Percentiles rank a stretch among this genome's conserved stretches.
phyloP scores from a whole-genome alignment of 2,797 vertebrate genomes.

The Lophius americanus region DNA sequence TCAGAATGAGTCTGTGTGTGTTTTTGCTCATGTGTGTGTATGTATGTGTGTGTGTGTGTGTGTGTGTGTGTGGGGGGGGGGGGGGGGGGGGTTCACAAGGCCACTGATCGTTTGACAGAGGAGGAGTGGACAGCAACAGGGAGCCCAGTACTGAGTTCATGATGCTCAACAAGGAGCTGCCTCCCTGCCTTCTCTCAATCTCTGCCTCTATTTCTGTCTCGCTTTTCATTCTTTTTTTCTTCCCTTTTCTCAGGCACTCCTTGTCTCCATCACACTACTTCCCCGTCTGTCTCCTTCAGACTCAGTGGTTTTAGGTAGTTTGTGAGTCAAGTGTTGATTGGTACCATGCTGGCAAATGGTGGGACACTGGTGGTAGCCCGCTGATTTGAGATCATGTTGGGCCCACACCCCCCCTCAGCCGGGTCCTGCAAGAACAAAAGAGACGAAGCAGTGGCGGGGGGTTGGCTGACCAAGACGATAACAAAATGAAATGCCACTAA shows the following conservation, averaged over 20 bases:
- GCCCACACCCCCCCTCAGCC: conserved; percentile 40
- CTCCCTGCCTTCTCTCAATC: conserved; percentile 41
- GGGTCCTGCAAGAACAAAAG: conserved; percentile 59
- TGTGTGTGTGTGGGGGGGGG: conserved; percentile 6
- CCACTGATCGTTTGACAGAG: conserved; percentile 45
- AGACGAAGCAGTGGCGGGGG: conserved; percentile 25
- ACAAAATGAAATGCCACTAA: conserved; percentile 34
- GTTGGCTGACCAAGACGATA: conserved; percentile 38
- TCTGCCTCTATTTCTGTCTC: conserved; percentile 59
- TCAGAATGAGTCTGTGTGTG: conserved; percentile 31
- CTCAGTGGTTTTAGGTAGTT: conserved; percentile 57
- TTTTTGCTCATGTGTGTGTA: conserved; percentile 17
- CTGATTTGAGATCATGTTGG: conserved; percentile 53
- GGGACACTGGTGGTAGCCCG: conserved; percentile 62
- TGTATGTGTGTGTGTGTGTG: conserved; percentile 15
- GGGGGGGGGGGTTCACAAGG: conserved; percentile 14
- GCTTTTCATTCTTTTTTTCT: conserved; percentile 12
- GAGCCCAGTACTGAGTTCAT: conserved; percentile 55
- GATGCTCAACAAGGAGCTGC: conserved; percentile 45
- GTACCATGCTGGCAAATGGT: conserved; percentile 74
- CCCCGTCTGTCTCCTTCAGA: conserved; percentile 67
- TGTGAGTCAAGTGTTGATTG: conserved; percentile 80
- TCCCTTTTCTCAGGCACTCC: conserved; percentile 33
- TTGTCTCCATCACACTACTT: conserved; percentile 52
- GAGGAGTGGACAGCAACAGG: conserved; percentile 35